Percentiles rank a stretch among this genome's conserved stretches.
Evolutionary conservation across 2,113 vertebrate genomes (phyloP).

Genomic region (Dipodomys stephensi): DNA sequence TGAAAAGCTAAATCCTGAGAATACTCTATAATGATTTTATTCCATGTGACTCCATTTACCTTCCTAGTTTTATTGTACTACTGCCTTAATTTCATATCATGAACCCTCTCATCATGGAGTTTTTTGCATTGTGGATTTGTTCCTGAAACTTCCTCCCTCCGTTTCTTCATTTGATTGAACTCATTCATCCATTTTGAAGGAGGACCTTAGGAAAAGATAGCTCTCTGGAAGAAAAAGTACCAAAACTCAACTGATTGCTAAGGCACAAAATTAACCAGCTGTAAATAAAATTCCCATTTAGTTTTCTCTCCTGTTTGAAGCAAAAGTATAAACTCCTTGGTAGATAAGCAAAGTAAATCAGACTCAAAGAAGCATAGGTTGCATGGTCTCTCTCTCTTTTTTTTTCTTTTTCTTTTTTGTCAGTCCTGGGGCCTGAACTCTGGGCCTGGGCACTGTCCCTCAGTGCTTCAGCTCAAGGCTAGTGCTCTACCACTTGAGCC

Average conservation of each 20-base stretch:
- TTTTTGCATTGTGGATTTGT: not conserved
- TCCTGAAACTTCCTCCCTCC: not conserved
- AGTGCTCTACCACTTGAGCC: too few species aligned
- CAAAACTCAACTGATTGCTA: not conserved
- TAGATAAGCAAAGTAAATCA: not conserved
- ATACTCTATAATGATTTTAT: not conserved
- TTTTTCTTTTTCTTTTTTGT: too few species aligned
- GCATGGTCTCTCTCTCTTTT: too few species aligned
- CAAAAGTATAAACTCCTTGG: not conserved
- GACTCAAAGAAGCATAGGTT: too few species aligned
- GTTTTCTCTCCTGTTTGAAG: not conserved
- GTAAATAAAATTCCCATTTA: not conserved
- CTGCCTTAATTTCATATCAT: slow-evolving; percentile 26
- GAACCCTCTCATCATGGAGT: not conserved
- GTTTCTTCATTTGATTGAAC: slow-evolving; percentile 11
- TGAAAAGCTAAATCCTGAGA: slow-evolving; percentile 1
- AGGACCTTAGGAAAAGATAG: not conserved
- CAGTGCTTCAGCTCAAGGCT: too few species aligned
- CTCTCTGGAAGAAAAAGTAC: not conserved
- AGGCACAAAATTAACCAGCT: slow-evolving; percentile 17
- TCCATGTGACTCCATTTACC: not conserved
- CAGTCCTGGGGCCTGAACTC: too few species aligned
- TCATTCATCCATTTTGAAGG: not conserved
- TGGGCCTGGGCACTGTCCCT: too few species aligned
- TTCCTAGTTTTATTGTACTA: not conserved